phyloP scores from a whole-genome alignment of 2,888 invertebrate genomes.

The Dorcus hopei region DNA sequence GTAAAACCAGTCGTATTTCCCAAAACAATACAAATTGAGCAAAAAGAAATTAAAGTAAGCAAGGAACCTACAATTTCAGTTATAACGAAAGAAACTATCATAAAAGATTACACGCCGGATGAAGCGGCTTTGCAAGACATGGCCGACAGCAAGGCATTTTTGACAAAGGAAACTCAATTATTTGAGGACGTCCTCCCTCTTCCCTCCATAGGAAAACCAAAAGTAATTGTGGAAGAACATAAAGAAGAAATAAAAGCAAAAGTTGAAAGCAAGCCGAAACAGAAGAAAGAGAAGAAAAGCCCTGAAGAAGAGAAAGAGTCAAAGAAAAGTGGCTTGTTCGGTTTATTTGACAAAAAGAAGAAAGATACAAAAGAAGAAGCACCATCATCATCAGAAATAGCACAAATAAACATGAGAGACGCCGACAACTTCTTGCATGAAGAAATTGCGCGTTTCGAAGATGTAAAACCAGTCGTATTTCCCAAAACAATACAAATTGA shows the following conservation, averaged over 20 bases:
- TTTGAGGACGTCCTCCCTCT: conserved; percentile 18
- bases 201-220: not conserved
- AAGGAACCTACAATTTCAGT: too few relatives aligned
- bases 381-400: not conserved
- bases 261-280: conserved; percentile 2
- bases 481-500: not conserved
- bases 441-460: conserved; percentile 24
- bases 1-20: conserved; percentile 12
- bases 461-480: conserved; percentile 17
- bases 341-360: conserved; percentile 25
- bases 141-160: not conserved
- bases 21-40: not conserved
- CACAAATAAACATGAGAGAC: not conserved
- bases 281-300: not conserved
- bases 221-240: not conserved
- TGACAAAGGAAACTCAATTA: conserved; percentile 2
- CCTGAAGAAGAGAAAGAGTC: conserved; percentile 12
- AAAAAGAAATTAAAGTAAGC: not conserved
- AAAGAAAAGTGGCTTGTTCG: conserved; percentile 27
- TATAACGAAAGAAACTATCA: not conserved
- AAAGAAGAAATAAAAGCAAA: not conserved
- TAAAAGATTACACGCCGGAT: not conserved
- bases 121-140: conserved; percentile 26
- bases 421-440: conserved; percentile 23
- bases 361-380: conserved; percentile 8